Evolutionary conservation across 64 coral and sea anemone species (phyloP).

Genomic region (Actinia tenebrosa): DNA sequence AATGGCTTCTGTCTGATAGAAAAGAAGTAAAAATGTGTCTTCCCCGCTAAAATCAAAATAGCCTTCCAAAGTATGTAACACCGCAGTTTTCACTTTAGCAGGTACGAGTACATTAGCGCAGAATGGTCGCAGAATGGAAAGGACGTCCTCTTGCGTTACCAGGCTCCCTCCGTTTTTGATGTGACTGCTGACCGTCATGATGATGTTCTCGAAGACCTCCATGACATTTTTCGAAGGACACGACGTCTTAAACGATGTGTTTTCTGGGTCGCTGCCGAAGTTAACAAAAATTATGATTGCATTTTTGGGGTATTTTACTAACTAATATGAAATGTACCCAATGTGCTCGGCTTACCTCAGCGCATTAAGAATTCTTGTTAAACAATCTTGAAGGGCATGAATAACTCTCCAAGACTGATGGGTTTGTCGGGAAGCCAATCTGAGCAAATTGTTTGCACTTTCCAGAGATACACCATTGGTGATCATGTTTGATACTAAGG

Average conservation of each 20-base stretch:
- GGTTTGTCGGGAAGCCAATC: slow-evolving; percentile 59
- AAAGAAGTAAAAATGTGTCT: slow-evolving; percentile 78
- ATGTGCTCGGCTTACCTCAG: slow-evolving; percentile 38
- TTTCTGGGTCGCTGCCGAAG: not conserved
- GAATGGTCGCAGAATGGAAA: slow-evolving; percentile 71
- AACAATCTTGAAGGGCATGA: slow-evolving; percentile 51
- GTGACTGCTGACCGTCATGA: slow-evolving; percentile 42
- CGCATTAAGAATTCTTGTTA: slow-evolving; percentile 46
- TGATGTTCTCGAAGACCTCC: slow-evolving; percentile 33
- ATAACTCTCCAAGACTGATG: slow-evolving; percentile 48
- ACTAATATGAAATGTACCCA: too few relatives aligned
- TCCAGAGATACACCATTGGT: slow-evolving; percentile 51
- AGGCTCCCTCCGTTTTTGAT: slow-evolving; percentile 44
- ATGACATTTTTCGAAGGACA: not conserved
- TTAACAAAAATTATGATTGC: not conserved
- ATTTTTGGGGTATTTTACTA: not conserved
- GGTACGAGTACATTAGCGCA: slow-evolving; percentile 70
- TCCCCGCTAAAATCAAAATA: slow-evolving; percentile 85
- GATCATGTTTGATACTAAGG: slow-evolving; percentile 58
- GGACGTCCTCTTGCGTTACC: slow-evolving; percentile 67
- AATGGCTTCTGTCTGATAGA: slow-evolving; percentile 89
- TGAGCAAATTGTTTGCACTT: slow-evolving; percentile 49
- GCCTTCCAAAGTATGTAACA: slow-evolving; percentile 70
- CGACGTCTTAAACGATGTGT: not conserved
- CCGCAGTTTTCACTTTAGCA: slow-evolving; percentile 59